Base-by-base conservation (phyloP, 2,888 invertebrate species). In the Oxycera nigricornis region DNA sequence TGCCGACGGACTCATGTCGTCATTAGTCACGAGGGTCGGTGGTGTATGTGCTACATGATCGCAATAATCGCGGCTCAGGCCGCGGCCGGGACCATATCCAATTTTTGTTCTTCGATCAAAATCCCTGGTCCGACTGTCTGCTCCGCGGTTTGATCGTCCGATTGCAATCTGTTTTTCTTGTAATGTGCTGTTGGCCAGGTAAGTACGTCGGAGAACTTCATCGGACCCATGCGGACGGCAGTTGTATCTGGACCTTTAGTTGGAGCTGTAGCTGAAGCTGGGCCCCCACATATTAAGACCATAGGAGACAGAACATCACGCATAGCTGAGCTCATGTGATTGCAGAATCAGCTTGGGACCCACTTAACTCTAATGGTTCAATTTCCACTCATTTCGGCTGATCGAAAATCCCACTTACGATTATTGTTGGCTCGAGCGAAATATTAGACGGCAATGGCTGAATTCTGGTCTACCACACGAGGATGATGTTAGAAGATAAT, bases 1-100 rank as follows among this genome's bases (percentile, higher is more conserved):
- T 65, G 57, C 65, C 74, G 52, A 62, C 55, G 61, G 72, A 72
- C 72, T 74, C 74, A 72, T 74, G 74, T 74, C 59, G 50, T 62
- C 74, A 76, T 76, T 76, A 76, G 74, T 76, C 74, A 76, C 62
- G 65, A 74, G 39, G 57, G 35, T 57, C 59, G 72, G 72, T 41
- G 59, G 59, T 39, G 72, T 72, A 72, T 72, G 72, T 72, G 59
- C 59, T 72, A 72, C 72, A 72, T 41, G 72, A 72, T 59, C 70
- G 70, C 11, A 70, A 70, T 70, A 55, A 70, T 70, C 70, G 52
- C 70, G 41, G 41, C 17, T 65, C 22, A 41, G 41, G 30, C 52
- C 70, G 70, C 50, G 46, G 46, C 67, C 39, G 67, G 14, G 52
- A 68, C 68, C 68, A 68, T 52, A 68, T 70, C 70, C 70, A 70